Evolutionary conservation across 2,888 invertebrate species (phyloP).

Genomic region (Deilephila porcellus): DNA sequence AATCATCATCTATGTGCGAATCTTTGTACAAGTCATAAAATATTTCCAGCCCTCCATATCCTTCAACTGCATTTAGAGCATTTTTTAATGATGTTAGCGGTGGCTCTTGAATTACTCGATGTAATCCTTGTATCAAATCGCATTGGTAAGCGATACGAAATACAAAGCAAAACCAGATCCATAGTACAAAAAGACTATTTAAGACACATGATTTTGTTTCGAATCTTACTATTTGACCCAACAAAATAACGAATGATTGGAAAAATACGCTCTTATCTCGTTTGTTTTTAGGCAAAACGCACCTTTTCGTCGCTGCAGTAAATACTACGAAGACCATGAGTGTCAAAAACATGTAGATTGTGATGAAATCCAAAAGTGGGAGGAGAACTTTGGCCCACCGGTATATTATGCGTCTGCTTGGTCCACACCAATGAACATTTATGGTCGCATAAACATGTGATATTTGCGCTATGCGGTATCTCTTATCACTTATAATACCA

Average conservation of each 20-base stretch:
- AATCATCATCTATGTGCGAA: constrained; percentile 48
- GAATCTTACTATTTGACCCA: constrained; percentile 59
- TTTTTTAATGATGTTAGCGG: constrained; percentile 52
- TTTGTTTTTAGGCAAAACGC: constrained; percentile 37
- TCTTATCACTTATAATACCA: constrained; percentile 45
- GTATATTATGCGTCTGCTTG: constrained; percentile 53
- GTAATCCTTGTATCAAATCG: constrained; percentile 57
- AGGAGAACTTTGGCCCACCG: constrained; percentile 57
- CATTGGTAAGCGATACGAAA: constrained; percentile 66
- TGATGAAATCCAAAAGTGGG: constrained; percentile 53
- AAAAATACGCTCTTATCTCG: constrained; percentile 43
- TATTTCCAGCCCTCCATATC: constrained; percentile 53
- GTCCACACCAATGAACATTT: constrained; percentile 59
- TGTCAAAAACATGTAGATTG: constrained; percentile 48
- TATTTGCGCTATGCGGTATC: constrained; percentile 50
- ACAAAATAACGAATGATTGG: constrained; percentile 54
- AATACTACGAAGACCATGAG: constrained; percentile 46
- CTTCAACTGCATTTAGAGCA: constrained; percentile 52
- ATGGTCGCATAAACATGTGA: constrained; percentile 49
- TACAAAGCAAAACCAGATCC: constrained; percentile 69
- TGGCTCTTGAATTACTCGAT: constrained; percentile 54
- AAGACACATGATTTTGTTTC: constrained; percentile 51
- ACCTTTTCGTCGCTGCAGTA: constrained; percentile 43
- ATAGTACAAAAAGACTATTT: constrained; percentile 57
- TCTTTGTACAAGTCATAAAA: constrained; percentile 50